Evolutionary conservation across 1,140 invertebrate genomes (phyloP).

Genomic region (Leptopilina clavipes): DNA sequence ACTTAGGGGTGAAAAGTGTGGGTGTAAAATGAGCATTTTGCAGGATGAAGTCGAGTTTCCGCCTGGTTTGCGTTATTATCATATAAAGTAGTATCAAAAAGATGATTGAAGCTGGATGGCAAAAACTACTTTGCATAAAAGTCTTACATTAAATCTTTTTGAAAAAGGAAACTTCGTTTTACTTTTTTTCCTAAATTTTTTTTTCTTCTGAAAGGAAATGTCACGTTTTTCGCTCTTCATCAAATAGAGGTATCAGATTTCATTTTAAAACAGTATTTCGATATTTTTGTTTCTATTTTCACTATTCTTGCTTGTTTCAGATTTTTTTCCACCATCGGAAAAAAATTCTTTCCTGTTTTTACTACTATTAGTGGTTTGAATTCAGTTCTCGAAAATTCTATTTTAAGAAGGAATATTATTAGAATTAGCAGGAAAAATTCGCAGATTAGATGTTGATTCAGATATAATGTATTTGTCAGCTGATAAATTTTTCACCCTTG

Average conservation of each 20-base stretch:
- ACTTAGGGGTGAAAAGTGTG: slow-evolving; percentile 18
- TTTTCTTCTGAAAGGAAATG: too few species aligned
- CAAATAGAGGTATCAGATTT: not conserved
- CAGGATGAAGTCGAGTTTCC: slow-evolving; percentile 14
- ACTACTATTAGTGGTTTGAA: too few species aligned
- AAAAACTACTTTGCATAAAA: not conserved
- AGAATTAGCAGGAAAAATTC: too few species aligned
- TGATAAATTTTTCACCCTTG: not conserved
- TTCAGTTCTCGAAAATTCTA: not conserved
- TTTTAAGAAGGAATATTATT: too few species aligned
- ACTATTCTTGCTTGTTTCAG: too few species aligned
- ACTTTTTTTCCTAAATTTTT: too few species aligned
- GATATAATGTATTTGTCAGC: not conserved
- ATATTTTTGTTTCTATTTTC: too few species aligned
- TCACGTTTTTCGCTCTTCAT: not conserved
- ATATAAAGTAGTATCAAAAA: slow-evolving; percentile 18
- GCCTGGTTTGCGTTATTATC: slow-evolving; percentile 1
- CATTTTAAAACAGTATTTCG: not conserved
- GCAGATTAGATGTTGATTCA: too few species aligned
- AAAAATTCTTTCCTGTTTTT: too few species aligned
- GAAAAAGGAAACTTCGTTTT: too few species aligned
- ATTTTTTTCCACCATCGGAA: too few species aligned
- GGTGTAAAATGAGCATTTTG: slow-evolving; percentile 16
- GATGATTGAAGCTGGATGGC: not conserved
- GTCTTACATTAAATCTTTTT: too few species aligned